Evolutionary conservation across 2,888 invertebrate species (phyloP).

Genomic region (Acanthopleura granulata): DNA sequence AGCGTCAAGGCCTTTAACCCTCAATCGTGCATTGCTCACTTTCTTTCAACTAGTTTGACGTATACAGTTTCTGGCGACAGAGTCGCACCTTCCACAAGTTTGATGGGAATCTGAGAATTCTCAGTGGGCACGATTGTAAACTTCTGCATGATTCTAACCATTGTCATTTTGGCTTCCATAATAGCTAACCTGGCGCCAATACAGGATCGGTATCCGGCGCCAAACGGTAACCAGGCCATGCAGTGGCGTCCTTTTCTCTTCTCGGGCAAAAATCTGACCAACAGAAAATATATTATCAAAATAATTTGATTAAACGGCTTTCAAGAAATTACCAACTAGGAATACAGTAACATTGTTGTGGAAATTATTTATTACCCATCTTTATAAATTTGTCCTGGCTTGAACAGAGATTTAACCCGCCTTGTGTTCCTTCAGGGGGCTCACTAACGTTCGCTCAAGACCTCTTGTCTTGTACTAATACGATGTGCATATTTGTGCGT

Average conservation of each 20-base stretch:
- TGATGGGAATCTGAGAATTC: constrained; percentile 42
- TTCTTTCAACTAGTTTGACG: not conserved
- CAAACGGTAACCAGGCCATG: constrained; percentile 63
- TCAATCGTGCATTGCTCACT: not conserved
- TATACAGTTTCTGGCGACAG: constrained; percentile 41
- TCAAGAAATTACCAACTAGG: too few relatives aligned
- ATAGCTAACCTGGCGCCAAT: constrained; percentile 61
- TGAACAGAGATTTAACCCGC: too few relatives aligned
- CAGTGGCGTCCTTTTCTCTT: constrained; percentile 46
- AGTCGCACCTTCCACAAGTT: constrained; percentile 57
- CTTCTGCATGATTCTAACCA: constrained; percentile 49
- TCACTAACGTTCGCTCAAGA: too few relatives aligned
- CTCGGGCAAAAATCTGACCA: constrained; percentile 50
- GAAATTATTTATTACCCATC: too few relatives aligned
- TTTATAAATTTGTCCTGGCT: too few relatives aligned
- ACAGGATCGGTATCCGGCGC: constrained; percentile 61
- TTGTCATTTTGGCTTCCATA: constrained; percentile 59
- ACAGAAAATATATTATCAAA: not conserved
- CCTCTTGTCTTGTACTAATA: too few relatives aligned
- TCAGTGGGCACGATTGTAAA: constrained; percentile 48
- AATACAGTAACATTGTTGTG: too few relatives aligned
- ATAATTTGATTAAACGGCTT: too few relatives aligned
- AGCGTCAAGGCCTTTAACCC: too few relatives aligned
- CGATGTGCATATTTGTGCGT: too few relatives aligned
- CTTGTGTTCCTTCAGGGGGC: too few relatives aligned